A percentile compares a stretch with the other conserved stretches of the same genome.
Evolutionary conservation across 1,140 invertebrate species (phyloP).

Genomic region (Pseudomyrmex gracilis): DNA sequence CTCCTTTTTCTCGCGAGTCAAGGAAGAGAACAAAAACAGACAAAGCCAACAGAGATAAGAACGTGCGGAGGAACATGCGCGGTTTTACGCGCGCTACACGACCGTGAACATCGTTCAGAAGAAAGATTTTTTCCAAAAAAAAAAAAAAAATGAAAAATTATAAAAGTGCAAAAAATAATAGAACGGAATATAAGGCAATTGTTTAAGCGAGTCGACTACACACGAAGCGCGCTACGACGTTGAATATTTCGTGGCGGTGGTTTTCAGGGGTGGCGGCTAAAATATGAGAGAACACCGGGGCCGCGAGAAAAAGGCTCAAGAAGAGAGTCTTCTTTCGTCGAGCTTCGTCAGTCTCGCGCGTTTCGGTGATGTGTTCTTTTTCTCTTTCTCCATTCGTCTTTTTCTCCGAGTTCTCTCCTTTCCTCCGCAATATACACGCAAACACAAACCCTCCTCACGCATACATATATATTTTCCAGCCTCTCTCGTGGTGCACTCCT

Average conservation of each 20-base stretch:
- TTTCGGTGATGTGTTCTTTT: constrained; percentile 49
- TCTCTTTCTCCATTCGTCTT: constrained; percentile 47
- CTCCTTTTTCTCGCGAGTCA: constrained; percentile 14
- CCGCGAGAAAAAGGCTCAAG: background rate
- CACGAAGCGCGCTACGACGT: background rate
- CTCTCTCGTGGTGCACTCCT: constrained; percentile 10
- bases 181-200: constrained; percentile 35
- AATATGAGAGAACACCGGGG: constrained; percentile 27
- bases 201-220: background rate
- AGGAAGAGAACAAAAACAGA: background rate
- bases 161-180: constrained; percentile 19
- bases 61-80: background rate
- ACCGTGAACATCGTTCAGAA: background rate
- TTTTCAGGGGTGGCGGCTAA: constrained; percentile 18
- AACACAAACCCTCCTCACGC: background rate
- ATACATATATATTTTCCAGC: constrained; percentile 18
- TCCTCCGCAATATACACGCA: background rate
- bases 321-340: constrained; percentile 29
- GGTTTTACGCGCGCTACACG: background rate
- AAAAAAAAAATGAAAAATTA: constrained; percentile 39
- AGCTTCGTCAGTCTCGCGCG: constrained; percentile 49
- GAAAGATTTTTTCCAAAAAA: constrained; percentile 5
- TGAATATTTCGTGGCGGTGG: constrained; percentile 25
- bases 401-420: background rate
- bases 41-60: background rate